phyloP scores from a whole-genome alignment of 2,888 invertebrate genomes.

The Diabrotica balteata region DNA sequence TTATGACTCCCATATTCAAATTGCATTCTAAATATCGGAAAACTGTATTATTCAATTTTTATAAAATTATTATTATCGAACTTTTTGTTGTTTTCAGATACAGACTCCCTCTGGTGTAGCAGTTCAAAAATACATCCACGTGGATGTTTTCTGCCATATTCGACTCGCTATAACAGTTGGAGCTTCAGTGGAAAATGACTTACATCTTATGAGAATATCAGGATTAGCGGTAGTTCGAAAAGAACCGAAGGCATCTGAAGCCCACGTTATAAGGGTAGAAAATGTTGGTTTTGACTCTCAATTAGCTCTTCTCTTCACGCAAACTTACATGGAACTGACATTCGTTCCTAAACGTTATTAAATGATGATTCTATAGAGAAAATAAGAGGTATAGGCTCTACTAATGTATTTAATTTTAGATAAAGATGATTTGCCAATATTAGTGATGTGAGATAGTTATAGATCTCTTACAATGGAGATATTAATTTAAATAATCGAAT shows the following conservation, averaged over 20 bases:
- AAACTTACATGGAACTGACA: conserved; percentile 70
- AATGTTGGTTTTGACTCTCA: conserved; percentile 75
- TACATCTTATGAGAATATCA: conserved; percentile 72
- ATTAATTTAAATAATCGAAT: no score
- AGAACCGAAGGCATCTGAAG: conserved; percentile 64
- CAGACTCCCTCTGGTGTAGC: conserved; percentile 57
- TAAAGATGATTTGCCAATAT: no score
- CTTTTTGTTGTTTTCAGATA: conserved; percentile 46
- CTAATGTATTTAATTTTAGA: no score
- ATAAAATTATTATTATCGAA: conserved; percentile 5
- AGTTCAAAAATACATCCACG: conserved; percentile 71
- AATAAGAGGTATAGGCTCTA: neutral
- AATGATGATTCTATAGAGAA: neutral
- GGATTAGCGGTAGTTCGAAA: conserved; percentile 72
- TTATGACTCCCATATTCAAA: no score
- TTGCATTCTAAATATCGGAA: no score
- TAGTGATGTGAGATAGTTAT: no score
- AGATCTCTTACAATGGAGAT: no score
- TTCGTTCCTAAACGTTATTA: conserved; percentile 63
- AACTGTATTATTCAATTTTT: no score
- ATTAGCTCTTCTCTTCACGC: conserved; percentile 70
- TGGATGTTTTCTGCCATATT: conserved; percentile 74
- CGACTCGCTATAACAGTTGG: conserved; percentile 68
- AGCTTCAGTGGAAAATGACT: conserved; percentile 65
- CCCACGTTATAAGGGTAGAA: conserved; percentile 68